Conservation (phyloP, 2,888 invertebrate genomes). For the Pecten maximus region DNA sequence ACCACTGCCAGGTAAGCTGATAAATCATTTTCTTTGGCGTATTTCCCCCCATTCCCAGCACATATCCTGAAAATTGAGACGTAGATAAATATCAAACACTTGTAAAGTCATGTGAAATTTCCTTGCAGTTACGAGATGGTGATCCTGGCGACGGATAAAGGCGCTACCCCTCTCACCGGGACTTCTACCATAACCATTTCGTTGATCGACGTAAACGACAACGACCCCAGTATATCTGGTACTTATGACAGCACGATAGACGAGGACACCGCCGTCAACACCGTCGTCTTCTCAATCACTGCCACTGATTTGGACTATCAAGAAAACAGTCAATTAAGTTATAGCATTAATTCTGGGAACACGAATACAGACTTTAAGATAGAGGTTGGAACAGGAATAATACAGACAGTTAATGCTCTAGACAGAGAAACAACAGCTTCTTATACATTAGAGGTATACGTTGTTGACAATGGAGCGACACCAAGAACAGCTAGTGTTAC, state of each 20-base stretch:
- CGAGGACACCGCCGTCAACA: slow-evolving; percentile 68
- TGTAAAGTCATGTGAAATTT: neutral
- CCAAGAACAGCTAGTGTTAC: slow-evolving; percentile 58
- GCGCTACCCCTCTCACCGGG: slow-evolving; percentile 62
- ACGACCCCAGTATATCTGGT: slow-evolving; percentile 67
- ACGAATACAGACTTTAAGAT: slow-evolving; percentile 68
- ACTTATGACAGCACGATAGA: slow-evolving; percentile 62
- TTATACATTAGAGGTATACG: slow-evolving; percentile 66
- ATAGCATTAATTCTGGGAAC: slow-evolving; percentile 70
- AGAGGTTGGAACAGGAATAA: slow-evolving; percentile 64
- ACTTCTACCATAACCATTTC: slow-evolving; percentile 71
- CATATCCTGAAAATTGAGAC: neutral
- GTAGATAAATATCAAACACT: too few relatives aligned
- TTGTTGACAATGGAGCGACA: slow-evolving; percentile 63
- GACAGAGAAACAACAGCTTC: slow-evolving; percentile 72
- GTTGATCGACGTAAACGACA: slow-evolving; percentile 75
- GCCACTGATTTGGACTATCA: slow-evolving; percentile 72
- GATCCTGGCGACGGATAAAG: slow-evolving; percentile 69
- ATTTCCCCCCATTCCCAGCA: neutral
- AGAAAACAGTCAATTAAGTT: slow-evolving; percentile 67
- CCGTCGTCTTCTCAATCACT: slow-evolving; percentile 62
- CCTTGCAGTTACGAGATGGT: slow-evolving; percentile 68
- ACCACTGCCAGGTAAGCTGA: slow-evolving; percentile 60
- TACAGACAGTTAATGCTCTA: slow-evolving; percentile 66
- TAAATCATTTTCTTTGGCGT: slow-evolving; percentile 22